Evolutionary conservation across 2,797 vertebrate species (phyloP), one percentile per base, ranked within the genome.

Genomic region (Muscicapa comitata): DNA sequence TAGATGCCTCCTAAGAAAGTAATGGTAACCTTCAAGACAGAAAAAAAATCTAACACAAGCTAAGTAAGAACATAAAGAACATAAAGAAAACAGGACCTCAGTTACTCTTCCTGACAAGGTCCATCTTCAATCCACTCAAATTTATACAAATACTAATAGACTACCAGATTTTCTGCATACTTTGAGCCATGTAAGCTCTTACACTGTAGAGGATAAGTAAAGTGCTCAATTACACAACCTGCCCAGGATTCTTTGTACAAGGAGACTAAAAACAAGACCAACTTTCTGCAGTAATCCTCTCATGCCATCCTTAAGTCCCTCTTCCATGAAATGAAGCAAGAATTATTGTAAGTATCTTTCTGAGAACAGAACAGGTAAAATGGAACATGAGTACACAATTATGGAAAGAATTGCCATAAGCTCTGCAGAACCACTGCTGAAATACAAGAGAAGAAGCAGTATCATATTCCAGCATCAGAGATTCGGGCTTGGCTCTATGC

Each of bases 41-140:
- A 88, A 83, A 33, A 33, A 3, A 82, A 70, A 31, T 2, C 0
- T n/a, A 76, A 55, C 10, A 50, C 6, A 31, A 89, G 10, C 17
- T 31, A 53, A 7, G 19, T 1, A 35, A 31, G 51, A 86, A 75
- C 9, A 65, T 13, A 61, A 35, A 31, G 51, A 86, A 75, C 9
- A 65, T 13, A 61, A 72, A 59, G 37, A 53, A 71, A 86, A 74
- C 1, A 51, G 17, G 29, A 86, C 35, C 17, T 62, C 50, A 45
- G 9, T 28, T 87, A 48, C 63, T 73, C 20, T 17, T 53, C 40
- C 19, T 68, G 33, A 62, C 29, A 76, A 68, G 31, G 40, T 48
- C 12, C 0, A 0, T 29, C 17, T 23, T 40, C 20, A 28, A n/a
- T 80, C n/a, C 45, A 71, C 31, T 45, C 37, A 20, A 29, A 57